phyloP scores from a whole-genome alignment of 30 jellyfish, hydroid and myxozoan species.

The Hydractinia symbiolongicarpus region DNA sequence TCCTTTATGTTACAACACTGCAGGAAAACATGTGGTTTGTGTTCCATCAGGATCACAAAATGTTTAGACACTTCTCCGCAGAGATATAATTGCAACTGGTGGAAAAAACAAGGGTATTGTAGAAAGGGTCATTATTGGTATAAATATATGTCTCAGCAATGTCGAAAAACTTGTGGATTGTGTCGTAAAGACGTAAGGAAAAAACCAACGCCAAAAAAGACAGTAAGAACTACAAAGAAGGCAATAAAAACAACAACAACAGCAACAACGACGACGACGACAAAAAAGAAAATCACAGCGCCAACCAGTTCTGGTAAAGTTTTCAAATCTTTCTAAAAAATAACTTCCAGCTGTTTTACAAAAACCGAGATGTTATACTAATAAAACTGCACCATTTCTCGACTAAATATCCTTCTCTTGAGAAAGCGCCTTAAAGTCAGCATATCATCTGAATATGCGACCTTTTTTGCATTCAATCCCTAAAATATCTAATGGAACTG shows the following conservation, averaged over 20 bases:
- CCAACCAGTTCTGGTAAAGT: too few relatives aligned
- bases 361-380: too few relatives aligned
- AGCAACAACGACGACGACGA: background rate
- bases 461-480: too few relatives aligned
- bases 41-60: background rate
- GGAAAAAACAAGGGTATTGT: conserved; percentile 1
- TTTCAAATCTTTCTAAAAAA: too few relatives aligned
- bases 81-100: background rate
- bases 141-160: background rate
- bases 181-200: background rate
- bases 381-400: too few relatives aligned
- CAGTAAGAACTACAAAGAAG: background rate
- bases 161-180: background rate
- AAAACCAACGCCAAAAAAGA: background rate
- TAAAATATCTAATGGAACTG: too few relatives aligned
- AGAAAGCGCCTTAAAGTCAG: too few relatives aligned
- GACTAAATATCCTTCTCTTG: too few relatives aligned
- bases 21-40: background rate
- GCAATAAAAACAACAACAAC: background rate
- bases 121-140: background rate
- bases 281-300: too few relatives aligned
- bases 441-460: too few relatives aligned
- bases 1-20: background rate
- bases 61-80: background rate
- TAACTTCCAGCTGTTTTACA: too few relatives aligned